phyloP scores from a whole-genome alignment of 35 echinoderm and acorn worm genomes.

The Heliocidaris tuberculata region DNA sequence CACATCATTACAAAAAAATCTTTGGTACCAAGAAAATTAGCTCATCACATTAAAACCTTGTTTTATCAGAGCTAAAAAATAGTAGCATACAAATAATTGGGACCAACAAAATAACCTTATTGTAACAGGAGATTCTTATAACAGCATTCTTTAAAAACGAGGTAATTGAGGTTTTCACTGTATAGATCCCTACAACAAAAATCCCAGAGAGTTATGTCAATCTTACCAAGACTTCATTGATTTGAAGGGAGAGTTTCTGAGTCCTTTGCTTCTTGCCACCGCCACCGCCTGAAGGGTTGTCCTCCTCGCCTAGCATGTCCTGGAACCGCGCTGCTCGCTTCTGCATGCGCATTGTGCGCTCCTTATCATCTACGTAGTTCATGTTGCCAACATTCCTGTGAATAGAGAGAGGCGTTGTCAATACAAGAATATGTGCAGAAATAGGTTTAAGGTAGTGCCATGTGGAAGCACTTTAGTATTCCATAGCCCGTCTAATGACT shows the following conservation, averaged over 20 bases:
- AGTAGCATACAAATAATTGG: too few relatives aligned
- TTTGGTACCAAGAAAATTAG: too few relatives aligned
- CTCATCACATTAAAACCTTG: too few relatives aligned
- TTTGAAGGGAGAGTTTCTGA: constrained; percentile 80
- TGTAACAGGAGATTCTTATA: too few relatives aligned
- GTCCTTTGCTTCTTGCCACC: constrained; percentile 76
- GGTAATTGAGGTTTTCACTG: too few relatives aligned
- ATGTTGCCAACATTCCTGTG: not conserved
- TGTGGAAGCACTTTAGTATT: not conserved
- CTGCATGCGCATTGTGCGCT: constrained; percentile 79
- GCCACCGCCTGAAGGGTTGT: not conserved
- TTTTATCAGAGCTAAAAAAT: too few relatives aligned
- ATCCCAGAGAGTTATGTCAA: too few relatives aligned
- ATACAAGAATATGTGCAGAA: not conserved
- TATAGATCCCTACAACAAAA: too few relatives aligned
- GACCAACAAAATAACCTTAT: too few relatives aligned
- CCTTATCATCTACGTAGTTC: constrained; percentile 50
- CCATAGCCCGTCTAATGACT: not conserved
- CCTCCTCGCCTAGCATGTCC: constrained; percentile 78
- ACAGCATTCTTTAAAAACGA: too few relatives aligned
- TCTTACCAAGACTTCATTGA: constrained; percentile 83
- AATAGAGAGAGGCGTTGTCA: not conserved
- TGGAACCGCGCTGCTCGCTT: constrained; percentile 93
- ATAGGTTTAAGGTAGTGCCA: not conserved
- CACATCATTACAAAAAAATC: too few relatives aligned